These are phyloP conservation scores for Drosophila infuscata DNA, from an alignment of 2,888 invertebrate species.

Conservation along the genomic window DNA sequence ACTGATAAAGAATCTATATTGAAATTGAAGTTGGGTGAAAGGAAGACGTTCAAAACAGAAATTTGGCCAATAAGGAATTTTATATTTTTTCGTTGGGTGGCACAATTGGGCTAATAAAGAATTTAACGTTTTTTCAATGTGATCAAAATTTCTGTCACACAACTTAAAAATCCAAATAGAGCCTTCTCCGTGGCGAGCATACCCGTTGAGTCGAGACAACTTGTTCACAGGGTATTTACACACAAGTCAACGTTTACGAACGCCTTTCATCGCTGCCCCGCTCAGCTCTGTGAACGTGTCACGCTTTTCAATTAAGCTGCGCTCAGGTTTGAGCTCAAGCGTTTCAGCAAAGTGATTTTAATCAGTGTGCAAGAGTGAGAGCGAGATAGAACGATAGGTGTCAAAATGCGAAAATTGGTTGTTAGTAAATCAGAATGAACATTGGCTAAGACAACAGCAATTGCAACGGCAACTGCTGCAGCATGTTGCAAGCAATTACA, in stretches of 20 bases:
- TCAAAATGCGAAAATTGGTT: conserved; percentile 25
- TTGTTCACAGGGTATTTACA: conserved; percentile 20
- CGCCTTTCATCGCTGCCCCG: conserved; percentile 8
- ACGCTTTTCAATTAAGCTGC: conserved; percentile 51
- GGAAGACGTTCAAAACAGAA: not conserved
- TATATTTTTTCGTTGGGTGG: not conserved
- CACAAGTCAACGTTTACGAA: conserved; percentile 36
- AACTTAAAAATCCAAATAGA: not conserved
- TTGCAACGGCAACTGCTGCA: conserved; percentile 11
- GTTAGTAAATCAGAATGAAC: conserved; percentile 22
- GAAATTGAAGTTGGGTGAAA: not conserved
- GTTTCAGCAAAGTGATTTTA: not conserved
- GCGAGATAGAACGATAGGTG: not conserved
- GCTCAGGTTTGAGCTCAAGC: conserved; percentile 37
- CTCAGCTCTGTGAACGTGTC: conserved; percentile 51
- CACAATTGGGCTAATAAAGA: not conserved
- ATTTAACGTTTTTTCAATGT: not conserved
- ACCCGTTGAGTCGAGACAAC: not conserved
- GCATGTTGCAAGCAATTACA: conserved; percentile 63
- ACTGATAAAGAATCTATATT: no score
- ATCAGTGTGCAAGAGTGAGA: not conserved
- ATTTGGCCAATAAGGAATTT: not conserved
- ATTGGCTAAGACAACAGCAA: conserved; percentile 14
- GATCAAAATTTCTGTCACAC: not conserved
- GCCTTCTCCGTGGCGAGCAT: not conserved